A percentile compares a stretch with the other conserved stretches of the same genome.
These are phyloP conservation scores for Liposcelis brunnea DNA, from an alignment of 2,888 invertebrate genomes.

Conservation along the genomic window DNA sequence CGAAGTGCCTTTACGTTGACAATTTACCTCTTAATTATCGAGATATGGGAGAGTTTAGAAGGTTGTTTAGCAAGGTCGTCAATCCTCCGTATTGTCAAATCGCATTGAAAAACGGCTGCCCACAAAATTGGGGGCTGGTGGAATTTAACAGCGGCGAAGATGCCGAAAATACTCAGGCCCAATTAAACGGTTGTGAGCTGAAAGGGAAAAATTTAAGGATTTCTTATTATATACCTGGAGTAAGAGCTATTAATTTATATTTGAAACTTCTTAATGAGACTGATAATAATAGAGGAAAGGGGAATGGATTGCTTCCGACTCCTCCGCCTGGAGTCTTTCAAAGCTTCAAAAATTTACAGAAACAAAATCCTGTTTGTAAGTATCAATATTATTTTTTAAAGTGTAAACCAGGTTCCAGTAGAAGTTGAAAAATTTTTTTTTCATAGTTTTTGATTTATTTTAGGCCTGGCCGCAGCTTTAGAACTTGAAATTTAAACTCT, in stretches of 20 bases:
- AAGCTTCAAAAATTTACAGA: slow-evolving; percentile 29
- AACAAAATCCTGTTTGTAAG: slow-evolving; percentile 30
- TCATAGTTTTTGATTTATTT: no score
- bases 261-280: slow-evolving; percentile 28
- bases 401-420: no score
- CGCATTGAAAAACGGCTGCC: slow-evolving; percentile 30
- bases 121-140: slow-evolving; percentile 33
- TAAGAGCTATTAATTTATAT: slow-evolving; percentile 32
- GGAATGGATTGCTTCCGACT: slow-evolving; percentile 27
- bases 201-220: slow-evolving; percentile 26
- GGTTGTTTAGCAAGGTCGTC: slow-evolving; percentile 28
- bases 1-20: slow-evolving; percentile 32
- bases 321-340: slow-evolving; percentile 27
- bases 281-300: slow-evolving; percentile 20
- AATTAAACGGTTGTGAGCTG: slow-evolving; percentile 24
- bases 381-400: slow-evolving; percentile 13
- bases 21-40: slow-evolving; percentile 31
- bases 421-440: no score
- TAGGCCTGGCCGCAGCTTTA: no score
- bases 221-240: slow-evolving; percentile 33
- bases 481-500: no score
- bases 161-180: slow-evolving; percentile 25
- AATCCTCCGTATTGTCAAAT: slow-evolving; percentile 36
- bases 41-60: slow-evolving; percentile 30
- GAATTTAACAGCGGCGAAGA: slow-evolving; percentile 28